These are phyloP conservation scores for Entosphenus tridentatus DNA, from an alignment of 2,113 vertebrate genomes.

Conservation along the genomic window DNA sequence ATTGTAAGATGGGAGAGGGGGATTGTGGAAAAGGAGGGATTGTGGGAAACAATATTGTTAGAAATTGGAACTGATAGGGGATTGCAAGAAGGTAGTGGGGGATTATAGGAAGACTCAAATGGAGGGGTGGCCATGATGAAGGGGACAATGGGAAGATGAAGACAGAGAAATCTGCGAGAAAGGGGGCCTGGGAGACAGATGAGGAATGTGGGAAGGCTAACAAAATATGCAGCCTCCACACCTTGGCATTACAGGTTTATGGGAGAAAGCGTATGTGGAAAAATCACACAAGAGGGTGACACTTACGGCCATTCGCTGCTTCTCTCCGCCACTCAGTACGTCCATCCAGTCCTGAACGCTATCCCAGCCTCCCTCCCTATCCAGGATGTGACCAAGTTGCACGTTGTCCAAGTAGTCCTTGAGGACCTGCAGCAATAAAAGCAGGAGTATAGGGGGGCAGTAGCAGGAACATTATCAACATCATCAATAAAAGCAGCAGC, in stretches of 20 bases:
- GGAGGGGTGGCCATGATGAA: too few species aligned
- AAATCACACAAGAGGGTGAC: not conserved
- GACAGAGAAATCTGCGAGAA: too few species aligned
- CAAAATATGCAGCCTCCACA: not conserved
- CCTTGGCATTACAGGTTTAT: not conserved
- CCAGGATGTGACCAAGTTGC: slow-evolving; percentile 69
- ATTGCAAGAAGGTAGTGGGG: too few species aligned
- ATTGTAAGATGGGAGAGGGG: too few species aligned
- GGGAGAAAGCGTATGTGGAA: not conserved
- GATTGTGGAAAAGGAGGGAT: too few species aligned
- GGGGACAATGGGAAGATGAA: too few species aligned
- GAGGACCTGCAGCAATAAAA: slow-evolving; percentile 39
- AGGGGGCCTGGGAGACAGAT: too few species aligned
- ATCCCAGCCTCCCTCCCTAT: slow-evolving; percentile 75
- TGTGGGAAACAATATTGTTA: too few species aligned
- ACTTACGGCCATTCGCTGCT: slow-evolving; percentile 89
- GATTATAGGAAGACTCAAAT: too few species aligned
- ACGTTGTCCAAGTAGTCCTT: slow-evolving; percentile 91
- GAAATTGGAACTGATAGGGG: too few species aligned
- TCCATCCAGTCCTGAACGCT: slow-evolving; percentile 94
- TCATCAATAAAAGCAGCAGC: too few species aligned
- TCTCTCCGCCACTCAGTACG: slow-evolving; percentile 90
- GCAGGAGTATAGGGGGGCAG: not conserved
- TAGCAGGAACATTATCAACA: too few species aligned
- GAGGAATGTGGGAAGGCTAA: not conserved